Percentiles rank a stretch among this genome's conserved stretches.
phyloP scores from a whole-genome alignment of 2,113 vertebrate species.

The Zosterops borbonicus region DNA sequence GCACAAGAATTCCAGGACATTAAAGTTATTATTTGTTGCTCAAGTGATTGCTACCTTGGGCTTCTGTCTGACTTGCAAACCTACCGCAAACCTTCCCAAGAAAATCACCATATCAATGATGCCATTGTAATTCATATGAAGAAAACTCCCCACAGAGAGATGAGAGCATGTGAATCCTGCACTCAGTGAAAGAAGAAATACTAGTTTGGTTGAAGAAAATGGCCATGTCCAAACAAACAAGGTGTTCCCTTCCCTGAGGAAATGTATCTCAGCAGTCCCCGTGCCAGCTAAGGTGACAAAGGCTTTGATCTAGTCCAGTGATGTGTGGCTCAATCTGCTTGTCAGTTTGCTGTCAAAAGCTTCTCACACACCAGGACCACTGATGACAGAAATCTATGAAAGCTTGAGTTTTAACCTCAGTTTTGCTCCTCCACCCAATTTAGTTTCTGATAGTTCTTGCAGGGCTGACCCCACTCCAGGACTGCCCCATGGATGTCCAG shows the following conservation, averaged over 20 bases:
- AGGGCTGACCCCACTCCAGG: background rate
- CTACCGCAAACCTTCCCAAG: background rate
- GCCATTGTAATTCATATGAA: conserved; percentile 18
- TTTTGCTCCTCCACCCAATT: background rate
- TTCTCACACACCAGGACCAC: background rate
- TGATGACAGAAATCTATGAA: background rate
- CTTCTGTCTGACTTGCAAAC: background rate
- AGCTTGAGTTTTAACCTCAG: background rate
- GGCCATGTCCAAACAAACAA: background rate
- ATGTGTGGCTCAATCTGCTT: background rate
- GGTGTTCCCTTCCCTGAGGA: background rate
- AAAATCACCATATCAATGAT: conserved; percentile 14
- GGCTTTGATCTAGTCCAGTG: background rate
- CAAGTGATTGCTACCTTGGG: background rate
- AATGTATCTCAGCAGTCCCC: background rate
- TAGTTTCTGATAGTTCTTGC: background rate
- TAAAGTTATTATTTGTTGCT: conserved; percentile 2
- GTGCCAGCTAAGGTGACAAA: background rate
- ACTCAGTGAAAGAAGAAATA: background rate
- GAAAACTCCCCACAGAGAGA: conserved; percentile 8
- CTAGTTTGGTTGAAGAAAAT: background rate
- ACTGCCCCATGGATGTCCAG: background rate
- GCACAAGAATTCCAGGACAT: background rate
- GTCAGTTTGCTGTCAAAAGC: background rate
- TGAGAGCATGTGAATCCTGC: background rate